Evolutionary conservation across 2,888 invertebrate species (phyloP).

Genomic region (Chrysomela aeneicollis): DNA sequence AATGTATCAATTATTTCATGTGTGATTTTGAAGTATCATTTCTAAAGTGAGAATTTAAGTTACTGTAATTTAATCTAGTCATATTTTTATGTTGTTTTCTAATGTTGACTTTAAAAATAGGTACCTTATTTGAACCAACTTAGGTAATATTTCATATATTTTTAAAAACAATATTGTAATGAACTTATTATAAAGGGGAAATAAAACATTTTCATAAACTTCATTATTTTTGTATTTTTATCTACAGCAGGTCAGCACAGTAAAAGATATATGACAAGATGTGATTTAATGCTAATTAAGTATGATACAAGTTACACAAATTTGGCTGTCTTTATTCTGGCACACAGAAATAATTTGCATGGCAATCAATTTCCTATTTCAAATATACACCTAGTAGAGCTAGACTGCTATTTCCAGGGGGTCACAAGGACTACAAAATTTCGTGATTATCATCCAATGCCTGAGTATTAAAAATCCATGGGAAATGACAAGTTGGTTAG

Average conservation of each 20-base stretch:
- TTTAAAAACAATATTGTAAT: background rate
- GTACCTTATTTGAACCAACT: too few species aligned
- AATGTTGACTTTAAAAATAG: background rate
- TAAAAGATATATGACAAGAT: constrained; percentile 29
- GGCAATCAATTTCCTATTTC: constrained; percentile 58
- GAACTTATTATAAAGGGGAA: background rate
- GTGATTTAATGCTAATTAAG: constrained; percentile 47
- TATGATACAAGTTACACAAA: constrained; percentile 39
- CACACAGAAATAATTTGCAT: constrained; percentile 58
- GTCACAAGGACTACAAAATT: constrained; percentile 12
- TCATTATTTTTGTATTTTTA: constrained; percentile 35
- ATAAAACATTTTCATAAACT: constrained; percentile 7
- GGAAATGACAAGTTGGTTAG: too few species aligned
- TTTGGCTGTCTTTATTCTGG: constrained; percentile 54
- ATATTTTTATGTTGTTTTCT: background rate
- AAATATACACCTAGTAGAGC: constrained; percentile 49
- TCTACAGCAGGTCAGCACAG: constrained; percentile 50
- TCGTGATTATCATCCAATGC: too few species aligned
- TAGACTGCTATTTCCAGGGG: constrained; percentile 30
- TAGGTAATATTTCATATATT: background rate
- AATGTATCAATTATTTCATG: too few species aligned
- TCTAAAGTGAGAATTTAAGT: too few species aligned
- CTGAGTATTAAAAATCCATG: too few species aligned
- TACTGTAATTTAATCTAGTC: background rate
- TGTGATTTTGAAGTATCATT: too few species aligned